Evolutionary conservation across 2,113 vertebrate species (phyloP), one percentile per base, ranked within the genome.

Genomic region (Cavia porcellus): DNA sequence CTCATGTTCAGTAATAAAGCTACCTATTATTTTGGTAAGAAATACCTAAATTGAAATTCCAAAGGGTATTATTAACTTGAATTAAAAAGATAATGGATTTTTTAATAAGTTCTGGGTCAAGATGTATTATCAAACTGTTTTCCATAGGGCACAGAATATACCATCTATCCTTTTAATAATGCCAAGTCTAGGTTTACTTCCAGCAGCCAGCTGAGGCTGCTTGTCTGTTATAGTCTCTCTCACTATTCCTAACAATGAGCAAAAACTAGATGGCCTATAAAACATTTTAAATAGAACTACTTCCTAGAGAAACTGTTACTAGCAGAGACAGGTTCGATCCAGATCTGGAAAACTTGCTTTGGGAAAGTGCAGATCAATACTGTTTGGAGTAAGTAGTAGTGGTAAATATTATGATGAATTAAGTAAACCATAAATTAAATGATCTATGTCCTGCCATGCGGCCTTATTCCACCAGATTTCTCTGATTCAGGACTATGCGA

Each of bases 161-260:
- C 62, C 91, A 62, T 98, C 87, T 91, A 96, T 94, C 84, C 92
- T 97, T 98, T 89, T 97, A 96, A 97, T 98, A 97, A 57, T 96
- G 42, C 96, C 86, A 72, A 96, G 94, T 96, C 98, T 89, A 96
- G 98, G 92, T 91, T 96, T 96, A 80, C 96, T 95, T 95, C 55
- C 95, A 97, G 97, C 74, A 89, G 98, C 98, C 99, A 99, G 98
- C 98, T 99, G 98, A 97, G 98, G 93, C 98, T 98, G 98, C 98
- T 96, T 86, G 55, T 94, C 98, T 98, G 61, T 98, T 98, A 96
- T 75, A 95, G 97, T 95, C 92, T 96, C 96, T 97, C 97, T 97
- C 93, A 97, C 98, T 97, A 96, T 98, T 97, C 96, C 97, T 97
- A 97, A 98, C 98, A 98, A 98, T 97, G 98, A 98, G 94, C 97